These are phyloP conservation scores for Dipodomys spectabilis DNA, from an alignment of 2,113 vertebrate species.

Conservation along the genomic window DNA sequence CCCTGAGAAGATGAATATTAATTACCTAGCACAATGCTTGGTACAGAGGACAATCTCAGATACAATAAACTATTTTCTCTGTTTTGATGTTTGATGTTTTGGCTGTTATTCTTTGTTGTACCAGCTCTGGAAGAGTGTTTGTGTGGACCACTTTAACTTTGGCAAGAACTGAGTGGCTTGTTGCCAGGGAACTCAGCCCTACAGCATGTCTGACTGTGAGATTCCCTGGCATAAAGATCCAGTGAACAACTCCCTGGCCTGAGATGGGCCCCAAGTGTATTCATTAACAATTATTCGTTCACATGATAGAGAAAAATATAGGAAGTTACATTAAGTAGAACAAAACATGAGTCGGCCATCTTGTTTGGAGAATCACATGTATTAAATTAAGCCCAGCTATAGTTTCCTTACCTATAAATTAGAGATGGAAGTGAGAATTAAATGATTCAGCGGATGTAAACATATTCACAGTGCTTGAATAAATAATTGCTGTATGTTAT, in stretches of 20 bases:
- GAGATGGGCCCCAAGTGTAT: not conserved
- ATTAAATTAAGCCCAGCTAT: not conserved
- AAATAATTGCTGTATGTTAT: not conserved
- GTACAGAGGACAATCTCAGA: conserved; percentile 1
- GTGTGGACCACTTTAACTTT: conserved; percentile 51
- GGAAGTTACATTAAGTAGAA: conserved; percentile 36
- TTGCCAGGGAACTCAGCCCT: not conserved
- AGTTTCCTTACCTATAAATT: conserved; percentile 3
- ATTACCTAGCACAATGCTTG: not conserved
- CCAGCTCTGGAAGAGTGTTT: conserved; percentile 32
- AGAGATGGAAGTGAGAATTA: not conserved
- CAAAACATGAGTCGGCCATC: not conserved
- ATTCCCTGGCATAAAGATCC: not conserved
- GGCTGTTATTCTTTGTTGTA: conserved; percentile 39
- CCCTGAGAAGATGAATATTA: conserved; percentile 17
- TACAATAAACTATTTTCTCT: not conserved
- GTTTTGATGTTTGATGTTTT: not conserved
- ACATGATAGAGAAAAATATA: not conserved
- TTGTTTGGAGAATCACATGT: not conserved
- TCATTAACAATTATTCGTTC: not conserved
- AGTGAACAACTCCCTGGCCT: not conserved
- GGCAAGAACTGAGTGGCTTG: conserved; percentile 41
- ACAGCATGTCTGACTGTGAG: conserved; percentile 8
- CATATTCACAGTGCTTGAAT: not conserved
- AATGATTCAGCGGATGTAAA: not conserved